Base-by-base conservation (phyloP, 2,888 invertebrate genomes). In the Theodoxus fluviatilis region DNA sequence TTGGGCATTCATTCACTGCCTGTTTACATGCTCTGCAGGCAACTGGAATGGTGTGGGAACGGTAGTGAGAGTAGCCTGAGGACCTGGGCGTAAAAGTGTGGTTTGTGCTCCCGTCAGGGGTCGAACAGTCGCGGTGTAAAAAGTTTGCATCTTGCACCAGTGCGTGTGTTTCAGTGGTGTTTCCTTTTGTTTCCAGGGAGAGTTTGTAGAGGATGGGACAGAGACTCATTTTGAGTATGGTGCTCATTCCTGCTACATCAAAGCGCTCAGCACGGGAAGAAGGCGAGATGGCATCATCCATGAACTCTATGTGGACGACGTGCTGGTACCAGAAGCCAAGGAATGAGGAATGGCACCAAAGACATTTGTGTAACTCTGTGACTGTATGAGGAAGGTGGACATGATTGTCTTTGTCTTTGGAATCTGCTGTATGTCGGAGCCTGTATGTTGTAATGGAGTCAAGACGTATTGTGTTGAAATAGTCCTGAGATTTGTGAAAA, bases 181-280 rank as follows among this genome's bases (percentile, higher is more conserved):
- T 61, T n/a, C 67, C 33, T 55, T 73, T 76, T 72, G 43, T 75
- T 84, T 87, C 64, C 81, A 94, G 92, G 92, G 91, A 67, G 92
- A 92, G 81, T 96, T 96, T 84, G 92, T 93, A 9, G 93, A 94
- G 76, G 92, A 92, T 67, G 95, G 95, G 28, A 94, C 94, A 0
- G 93, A 94, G 87, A 95, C 94, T 67, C 90, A 91, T 76, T 95
- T 96, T 84, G 87, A 89, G 64, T 85, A 93, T 12, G 90, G 89
- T 2, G 79, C 79, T 12, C 80, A 84, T 31, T 82, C 85, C 25
- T 91, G 90, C 2, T 89, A 87, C 71, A 90, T 92, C 52, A 89
- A 88, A 80, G 90, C 91, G 1, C 84, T 89, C 0, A 89, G 90
- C 71, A 90, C 90, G 74, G 90, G 90, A 2, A 90, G 90, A 77